Percentiles rank a stretch among this genome's conserved stretches.
Evolutionary conservation across 2,113 vertebrate genomes (phyloP).

Genomic region (Rhynchopsitta pachyrhyncha): DNA sequence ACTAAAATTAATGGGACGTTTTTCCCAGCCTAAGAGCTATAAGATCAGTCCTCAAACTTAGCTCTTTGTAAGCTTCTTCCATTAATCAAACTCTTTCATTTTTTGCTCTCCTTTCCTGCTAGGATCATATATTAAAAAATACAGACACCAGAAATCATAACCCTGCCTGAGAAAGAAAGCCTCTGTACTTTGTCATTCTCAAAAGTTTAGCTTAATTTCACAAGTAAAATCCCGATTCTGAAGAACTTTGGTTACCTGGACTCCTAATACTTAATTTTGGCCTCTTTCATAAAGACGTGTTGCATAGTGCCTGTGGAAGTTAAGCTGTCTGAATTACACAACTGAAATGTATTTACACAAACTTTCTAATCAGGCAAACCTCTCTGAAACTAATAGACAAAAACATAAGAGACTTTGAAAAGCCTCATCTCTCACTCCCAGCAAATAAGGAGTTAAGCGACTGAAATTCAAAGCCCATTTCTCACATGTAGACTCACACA

Average conservation of each 20-base stretch:
- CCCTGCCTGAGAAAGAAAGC: not conserved
- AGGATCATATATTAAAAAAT: not conserved
- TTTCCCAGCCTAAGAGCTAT: constrained; percentile 26
- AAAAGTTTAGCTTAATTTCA: not conserved
- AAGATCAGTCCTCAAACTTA: constrained; percentile 25
- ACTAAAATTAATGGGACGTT: constrained; percentile 52
- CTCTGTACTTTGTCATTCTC: not conserved
- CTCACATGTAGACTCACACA: not conserved
- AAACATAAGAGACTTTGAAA: not conserved
- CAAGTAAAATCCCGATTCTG: not conserved
- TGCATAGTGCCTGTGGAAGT: not conserved
- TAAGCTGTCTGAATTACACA: not conserved
- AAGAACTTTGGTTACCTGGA: not conserved
- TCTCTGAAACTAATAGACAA: not conserved
- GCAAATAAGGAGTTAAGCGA: not conserved
- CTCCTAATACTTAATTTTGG: not conserved
- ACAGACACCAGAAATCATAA: not conserved
- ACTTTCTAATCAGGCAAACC: not conserved
- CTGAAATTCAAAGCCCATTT: not conserved
- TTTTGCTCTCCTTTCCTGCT: not conserved
- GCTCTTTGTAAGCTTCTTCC: constrained; percentile 15
- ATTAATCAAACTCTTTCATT: constrained; percentile 33
- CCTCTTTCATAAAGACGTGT: not conserved
- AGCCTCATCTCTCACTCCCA: not conserved
- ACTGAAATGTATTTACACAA: not conserved